Evolutionary conservation across 1,140 invertebrate species (phyloP).

Genomic region (Zophobas atratus): DNA sequence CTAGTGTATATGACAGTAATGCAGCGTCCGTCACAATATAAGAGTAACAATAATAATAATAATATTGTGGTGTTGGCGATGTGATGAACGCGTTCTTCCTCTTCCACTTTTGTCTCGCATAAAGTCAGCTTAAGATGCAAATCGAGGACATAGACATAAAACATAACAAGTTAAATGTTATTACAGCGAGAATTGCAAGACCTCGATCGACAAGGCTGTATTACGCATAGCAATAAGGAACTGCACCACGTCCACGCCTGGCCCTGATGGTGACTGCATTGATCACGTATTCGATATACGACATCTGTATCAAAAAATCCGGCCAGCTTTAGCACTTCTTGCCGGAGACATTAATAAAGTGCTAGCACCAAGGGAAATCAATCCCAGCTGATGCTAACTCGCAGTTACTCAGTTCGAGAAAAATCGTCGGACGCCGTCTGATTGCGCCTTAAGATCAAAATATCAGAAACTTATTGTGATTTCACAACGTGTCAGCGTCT

Average conservation of each 20-base stretch:
- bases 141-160: constrained; percentile 61
- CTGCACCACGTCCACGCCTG: constrained; percentile 58
- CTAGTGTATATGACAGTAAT: no score
- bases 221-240: constrained; percentile 63
- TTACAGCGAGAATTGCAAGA: constrained; percentile 57
- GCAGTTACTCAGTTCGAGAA: background rate
- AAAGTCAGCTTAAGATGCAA: constrained; percentile 52
- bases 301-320: constrained; percentile 48
- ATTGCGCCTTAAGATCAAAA: no score
- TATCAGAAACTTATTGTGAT: no score
- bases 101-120: background rate
- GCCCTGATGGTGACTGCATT: constrained; percentile 50
- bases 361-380: constrained; percentile 1
- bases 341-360: constrained; percentile 25
- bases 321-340: constrained; percentile 43
- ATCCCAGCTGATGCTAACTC: constrained; percentile 27
- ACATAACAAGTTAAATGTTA: constrained; percentile 54
- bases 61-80: background rate
- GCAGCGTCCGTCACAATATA: no score
- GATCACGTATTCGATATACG: constrained; percentile 44
- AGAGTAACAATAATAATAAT: background rate
- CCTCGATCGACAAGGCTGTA: constrained; percentile 60
- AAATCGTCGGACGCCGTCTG: no score
- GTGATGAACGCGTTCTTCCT: background rate
- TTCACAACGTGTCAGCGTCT: no score